A percentile compares a stretch with the other conserved stretches of the same genome.
Evolutionary conservation across 2,888 invertebrate genomes (phyloP).

Genomic region (Cantharis lateralis): DNA sequence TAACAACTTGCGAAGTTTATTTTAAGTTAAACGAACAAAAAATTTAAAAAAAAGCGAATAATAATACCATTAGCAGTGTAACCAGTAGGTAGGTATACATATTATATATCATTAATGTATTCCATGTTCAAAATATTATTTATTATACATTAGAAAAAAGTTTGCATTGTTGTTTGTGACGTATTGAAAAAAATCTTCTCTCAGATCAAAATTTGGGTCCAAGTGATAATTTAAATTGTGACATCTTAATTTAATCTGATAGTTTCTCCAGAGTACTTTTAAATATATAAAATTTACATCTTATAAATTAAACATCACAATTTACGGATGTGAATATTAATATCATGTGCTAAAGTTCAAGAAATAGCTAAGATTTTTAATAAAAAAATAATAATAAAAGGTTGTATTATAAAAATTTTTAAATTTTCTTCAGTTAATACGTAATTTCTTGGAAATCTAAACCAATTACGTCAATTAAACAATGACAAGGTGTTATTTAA

Average conservation of each 20-base stretch:
- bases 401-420: background rate
- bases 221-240: background rate
- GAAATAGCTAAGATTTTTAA: background rate
- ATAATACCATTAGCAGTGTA: too few species aligned
- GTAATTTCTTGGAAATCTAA: too few species aligned
- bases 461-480: background rate
- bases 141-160: background rate
- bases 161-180: background rate
- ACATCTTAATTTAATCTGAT: background rate
- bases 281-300: background rate
- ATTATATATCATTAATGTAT: too few species aligned
- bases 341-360: background rate
- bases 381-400: background rate
- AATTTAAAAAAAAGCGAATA: too few species aligned
- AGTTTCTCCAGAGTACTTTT: background rate
- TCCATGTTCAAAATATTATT: too few species aligned
- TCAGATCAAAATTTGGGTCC: background rate
- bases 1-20: too few species aligned
- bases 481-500: background rate
- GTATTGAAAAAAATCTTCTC: background rate
- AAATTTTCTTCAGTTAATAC: background rate
- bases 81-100: too few species aligned
- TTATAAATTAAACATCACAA: background rate
- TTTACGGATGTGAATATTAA: background rate
- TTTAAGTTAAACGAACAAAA: too few species aligned